phyloP scores from a whole-genome alignment of 2,888 invertebrate genomes.

The Coelinius sp. region DNA sequence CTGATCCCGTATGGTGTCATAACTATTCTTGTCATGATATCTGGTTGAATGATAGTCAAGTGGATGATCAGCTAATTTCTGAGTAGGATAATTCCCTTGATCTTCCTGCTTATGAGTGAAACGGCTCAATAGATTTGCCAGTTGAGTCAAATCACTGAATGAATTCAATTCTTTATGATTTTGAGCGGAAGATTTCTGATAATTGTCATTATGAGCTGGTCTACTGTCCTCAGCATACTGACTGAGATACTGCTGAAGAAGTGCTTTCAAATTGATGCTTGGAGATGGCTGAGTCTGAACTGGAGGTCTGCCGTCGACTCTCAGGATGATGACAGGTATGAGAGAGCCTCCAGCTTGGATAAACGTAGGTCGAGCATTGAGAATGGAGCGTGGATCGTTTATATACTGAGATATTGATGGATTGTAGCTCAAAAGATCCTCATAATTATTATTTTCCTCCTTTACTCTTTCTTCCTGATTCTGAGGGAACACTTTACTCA shows the following conservation, averaged over 20 bases:
- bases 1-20: slow-evolving; percentile 40
- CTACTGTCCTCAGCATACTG: slow-evolving; percentile 57
- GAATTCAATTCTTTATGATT: too few species aligned
- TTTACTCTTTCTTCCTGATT: neutral
- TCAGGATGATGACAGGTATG: slow-evolving; percentile 66
- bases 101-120: slow-evolving; percentile 45
- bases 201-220: slow-evolving; percentile 33
- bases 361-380: slow-evolving; percentile 67
- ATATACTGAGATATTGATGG: slow-evolving; percentile 68
- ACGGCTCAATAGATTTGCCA: slow-evolving; percentile 55
- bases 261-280: slow-evolving; percentile 65
- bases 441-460: slow-evolving; percentile 48
- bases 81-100: neutral
- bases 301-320: slow-evolving; percentile 66
- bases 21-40: slow-evolving; percentile 41
- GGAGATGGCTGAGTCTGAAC: slow-evolving; percentile 55
- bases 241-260: slow-evolving; percentile 64
- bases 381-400: slow-evolving; percentile 65
- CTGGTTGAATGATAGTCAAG: slow-evolving; percentile 41
- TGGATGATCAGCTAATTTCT: slow-evolving; percentile 19
- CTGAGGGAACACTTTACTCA: slow-evolving; percentile 53
- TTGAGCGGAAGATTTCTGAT: neutral
- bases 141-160: slow-evolving; percentile 58
- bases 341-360: slow-evolving; percentile 66
- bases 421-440: slow-evolving; percentile 63